Evolutionary conservation across 2,888 invertebrate species (phyloP), one percentile per base, ranked within the genome.

Genomic region (Andrena camellia): DNA sequence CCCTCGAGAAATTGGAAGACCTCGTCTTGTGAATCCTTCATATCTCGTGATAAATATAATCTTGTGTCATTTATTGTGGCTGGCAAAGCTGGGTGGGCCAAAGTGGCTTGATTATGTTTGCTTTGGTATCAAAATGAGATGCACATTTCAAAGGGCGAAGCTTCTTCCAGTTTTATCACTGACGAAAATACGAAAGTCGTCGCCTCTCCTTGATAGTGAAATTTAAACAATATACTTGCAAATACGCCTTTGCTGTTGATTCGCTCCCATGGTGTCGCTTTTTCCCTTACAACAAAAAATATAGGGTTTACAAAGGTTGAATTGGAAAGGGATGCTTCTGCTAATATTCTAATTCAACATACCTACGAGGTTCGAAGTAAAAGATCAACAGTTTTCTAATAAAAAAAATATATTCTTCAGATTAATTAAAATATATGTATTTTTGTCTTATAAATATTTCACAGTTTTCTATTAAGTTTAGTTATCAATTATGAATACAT

Each of bases 61-160:
- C 84, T 84, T 85, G 86, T 86, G 86, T 87, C 87, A 87, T 89
- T 88, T 88, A 88, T 88, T 87, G 88, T 86, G 81, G 86, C 66
- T 68, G 73, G 85, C 77, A 81, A 86, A 86, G 83, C 69, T 74
- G 57, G 31, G n/a, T n/a, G n/a, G 64, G 62, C 64, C 57, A 77
- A 68, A 82, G 83, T 79, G 75, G 71, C 82, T 83, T 88, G 86
- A 88, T 88, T 88, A 87, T 81, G 83, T 88, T 88, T 88, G 81
- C 86, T 82, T 83, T 78, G 60, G 54, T 83, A 81, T 71, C 78
- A 76, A 86, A 88, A 88, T 88, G 88, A 88, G 85, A 80, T 81
- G 78, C 70, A 29, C 23, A 67, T 74, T 72, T 73, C 79, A 79
- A 71, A 83, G 73, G 62, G 72, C 50, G 57, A 54, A 59, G 62